Percentiles rank a stretch among this genome's conserved stretches.
Conservation (phyloP, 1,140 invertebrate genomes). For the Conus ventricosus region DNA sequence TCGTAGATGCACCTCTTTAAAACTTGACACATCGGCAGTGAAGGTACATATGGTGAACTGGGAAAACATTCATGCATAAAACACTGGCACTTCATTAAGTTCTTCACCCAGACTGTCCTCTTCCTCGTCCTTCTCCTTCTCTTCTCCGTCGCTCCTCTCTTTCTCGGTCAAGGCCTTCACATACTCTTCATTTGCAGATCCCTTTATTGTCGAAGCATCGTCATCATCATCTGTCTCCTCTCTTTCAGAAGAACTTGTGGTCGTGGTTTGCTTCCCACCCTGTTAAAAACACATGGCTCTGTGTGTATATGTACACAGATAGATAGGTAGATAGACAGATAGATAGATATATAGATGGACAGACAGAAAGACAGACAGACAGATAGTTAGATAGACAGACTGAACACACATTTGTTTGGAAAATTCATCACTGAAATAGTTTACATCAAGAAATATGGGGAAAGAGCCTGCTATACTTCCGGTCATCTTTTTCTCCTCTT, state of each 20-base stretch:
- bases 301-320: too few relatives aligned
- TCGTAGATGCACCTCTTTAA: too few relatives aligned
- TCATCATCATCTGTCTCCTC: slow-evolving; percentile 29
- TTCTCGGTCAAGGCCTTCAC: slow-evolving; percentile 33
- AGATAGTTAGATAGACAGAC: too few relatives aligned
- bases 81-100: slow-evolving; percentile 44
- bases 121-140: slow-evolving; percentile 36
- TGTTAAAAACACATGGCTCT: background rate
- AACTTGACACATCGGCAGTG: too few relatives aligned
- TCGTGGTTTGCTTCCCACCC: background rate
- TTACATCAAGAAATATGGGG: too few relatives aligned
- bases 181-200: slow-evolving; percentile 26
- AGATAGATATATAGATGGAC: too few relatives aligned
- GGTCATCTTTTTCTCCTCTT: too few relatives aligned
- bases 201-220: slow-evolving; percentile 24
- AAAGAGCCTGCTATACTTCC: too few relatives aligned
- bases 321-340: too few relatives aligned
- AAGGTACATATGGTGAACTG: background rate
- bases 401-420: too few relatives aligned
- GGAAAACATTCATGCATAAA: slow-evolving; percentile 9
- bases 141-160: slow-evolving; percentile 38
- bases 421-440: too few relatives aligned
- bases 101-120: slow-evolving; percentile 45
- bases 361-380: too few relatives aligned
- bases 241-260: slow-evolving; percentile 8